A percentile compares a stretch with the other conserved stretches of the same genome.
Evolutionary conservation across 2,888 invertebrate species (phyloP).

Genomic region (Aricia artaxerxes): DNA sequence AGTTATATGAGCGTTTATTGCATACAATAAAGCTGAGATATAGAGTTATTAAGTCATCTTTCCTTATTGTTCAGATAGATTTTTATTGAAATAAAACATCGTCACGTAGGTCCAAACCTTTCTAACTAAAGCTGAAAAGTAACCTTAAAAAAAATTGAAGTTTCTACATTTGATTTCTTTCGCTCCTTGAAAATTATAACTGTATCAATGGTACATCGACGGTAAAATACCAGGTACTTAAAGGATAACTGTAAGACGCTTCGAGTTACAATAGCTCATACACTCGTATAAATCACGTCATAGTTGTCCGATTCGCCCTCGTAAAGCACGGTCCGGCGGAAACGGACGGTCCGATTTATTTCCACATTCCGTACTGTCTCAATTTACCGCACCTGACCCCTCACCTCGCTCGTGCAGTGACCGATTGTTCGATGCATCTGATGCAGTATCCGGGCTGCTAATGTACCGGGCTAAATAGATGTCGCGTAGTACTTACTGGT

Average conservation of each 20-base stretch:
- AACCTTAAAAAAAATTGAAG: not conserved
- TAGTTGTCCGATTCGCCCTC: slow-evolving; percentile 32
- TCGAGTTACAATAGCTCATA: slow-evolving; percentile 20
- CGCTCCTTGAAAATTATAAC: not conserved
- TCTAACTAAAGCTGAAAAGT: not conserved
- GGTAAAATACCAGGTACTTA: slow-evolving; percentile 16
- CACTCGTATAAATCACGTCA: slow-evolving; percentile 28
- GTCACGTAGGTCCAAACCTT: not conserved
- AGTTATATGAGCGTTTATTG: not conserved
- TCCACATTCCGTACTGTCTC: slow-evolving; percentile 43
- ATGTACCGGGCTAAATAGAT: too few species aligned
- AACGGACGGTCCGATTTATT: slow-evolving; percentile 43
- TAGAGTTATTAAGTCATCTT: too few species aligned
- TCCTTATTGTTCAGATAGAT: not conserved
- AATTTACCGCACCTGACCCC: slow-evolving; percentile 51
- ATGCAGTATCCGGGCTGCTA: slow-evolving; percentile 40
- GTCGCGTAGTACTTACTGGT: too few species aligned
- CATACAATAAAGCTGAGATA: not conserved
- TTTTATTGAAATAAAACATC: not conserved
- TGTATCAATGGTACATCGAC: not conserved
- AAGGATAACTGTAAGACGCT: slow-evolving; percentile 23
- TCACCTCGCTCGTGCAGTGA: slow-evolving; percentile 61
- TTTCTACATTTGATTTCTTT: not conserved
- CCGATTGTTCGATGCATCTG: slow-evolving; percentile 63
- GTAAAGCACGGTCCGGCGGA: slow-evolving; percentile 37